Evolutionary conservation across 2,888 invertebrate genomes (phyloP), one percentile per base, ranked within the genome.

Genomic region (Papilio protenor): DNA sequence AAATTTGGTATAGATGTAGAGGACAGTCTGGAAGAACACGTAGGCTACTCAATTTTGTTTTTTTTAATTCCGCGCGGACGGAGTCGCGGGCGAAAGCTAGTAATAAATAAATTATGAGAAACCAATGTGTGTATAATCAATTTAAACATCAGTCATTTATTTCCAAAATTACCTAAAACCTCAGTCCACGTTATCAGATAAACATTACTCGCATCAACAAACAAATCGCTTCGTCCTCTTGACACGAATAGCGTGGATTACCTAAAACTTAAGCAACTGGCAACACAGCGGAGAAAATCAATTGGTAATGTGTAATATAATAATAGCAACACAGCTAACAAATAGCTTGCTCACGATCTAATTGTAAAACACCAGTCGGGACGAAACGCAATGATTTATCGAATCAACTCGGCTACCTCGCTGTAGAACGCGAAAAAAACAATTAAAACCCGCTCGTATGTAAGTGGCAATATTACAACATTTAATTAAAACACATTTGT

Each of bases 291-390:
- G 80, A 77, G 79, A 81, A 83, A 87, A 86, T 83, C 83, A 82
- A 81, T 83, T 81, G 82, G 81, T 79, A 80, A 73, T 81, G 84
- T 82, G 82, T 83, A 81, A 81, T 84, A 84, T 84, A 84, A 83
- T 81, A 83, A 79, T 80, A 81, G 77, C 82, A 83, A 57, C 33
- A 55, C 23, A 79, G 81, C 82, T 73, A 82, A 84, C 85, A 87
- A 90, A 91, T 88, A 83, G 85, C 83, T 80, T 27, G 80, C 84
- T 87, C 91, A 91, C 90, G 91, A 90, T 82, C 79, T 80, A 79
- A 75, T 79, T 76, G 81, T 84, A 85, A 87, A 86, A 85, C 81
- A 80, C 66, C 78, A 79, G 76, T 79, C 79, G 81, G 78, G 81
- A 82, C 82, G 79, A 82, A 82, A 79, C 75, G 80, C 79, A 81